Percentiles rank a stretch among this genome's conserved stretches.
These are phyloP conservation scores for Gila orcuttii DNA, from an alignment of 2,113 vertebrate genomes.

Conservation along the genomic window DNA sequence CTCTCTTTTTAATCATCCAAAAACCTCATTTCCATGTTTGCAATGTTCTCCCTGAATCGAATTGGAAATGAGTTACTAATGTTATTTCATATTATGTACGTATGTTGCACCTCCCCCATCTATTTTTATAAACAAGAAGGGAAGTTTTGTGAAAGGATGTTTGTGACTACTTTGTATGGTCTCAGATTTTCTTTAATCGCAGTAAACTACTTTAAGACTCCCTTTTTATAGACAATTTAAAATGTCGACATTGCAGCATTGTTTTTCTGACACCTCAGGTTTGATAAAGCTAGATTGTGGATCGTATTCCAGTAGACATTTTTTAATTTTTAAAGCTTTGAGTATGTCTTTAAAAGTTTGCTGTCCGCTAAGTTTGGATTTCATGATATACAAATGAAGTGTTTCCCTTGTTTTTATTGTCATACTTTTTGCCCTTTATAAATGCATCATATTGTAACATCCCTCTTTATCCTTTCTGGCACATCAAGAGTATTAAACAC, in stretches of 20 bases:
- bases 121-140: slow-evolving; percentile 19
- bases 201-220: background rate
- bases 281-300: slow-evolving; percentile 22
- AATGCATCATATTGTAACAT: background rate
- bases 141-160: slow-evolving; percentile 23
- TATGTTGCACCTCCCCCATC: slow-evolving; percentile 12
- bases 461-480: background rate
- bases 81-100: background rate
- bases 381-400: slow-evolving; percentile 11
- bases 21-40: background rate
- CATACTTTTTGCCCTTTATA: background rate
- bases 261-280: slow-evolving; percentile 30
- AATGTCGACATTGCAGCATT: background rate
- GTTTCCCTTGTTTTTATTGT: slow-evolving; percentile 13
- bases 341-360: background rate
- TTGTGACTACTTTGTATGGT: background rate
- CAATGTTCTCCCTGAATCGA: slow-evolving; percentile 6
- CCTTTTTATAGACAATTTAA: background rate
- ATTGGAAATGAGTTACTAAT: background rate
- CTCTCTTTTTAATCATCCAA: background rate
- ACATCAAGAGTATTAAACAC: background rate
- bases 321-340: background rate
- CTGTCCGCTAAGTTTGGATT: background rate
- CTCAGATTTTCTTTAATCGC: background rate
- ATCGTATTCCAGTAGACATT: background rate